Evolutionary conservation across 1,140 invertebrate species (phyloP), one percentile per base, ranked within the genome.

Genomic region (Halictus rubicundus): DNA sequence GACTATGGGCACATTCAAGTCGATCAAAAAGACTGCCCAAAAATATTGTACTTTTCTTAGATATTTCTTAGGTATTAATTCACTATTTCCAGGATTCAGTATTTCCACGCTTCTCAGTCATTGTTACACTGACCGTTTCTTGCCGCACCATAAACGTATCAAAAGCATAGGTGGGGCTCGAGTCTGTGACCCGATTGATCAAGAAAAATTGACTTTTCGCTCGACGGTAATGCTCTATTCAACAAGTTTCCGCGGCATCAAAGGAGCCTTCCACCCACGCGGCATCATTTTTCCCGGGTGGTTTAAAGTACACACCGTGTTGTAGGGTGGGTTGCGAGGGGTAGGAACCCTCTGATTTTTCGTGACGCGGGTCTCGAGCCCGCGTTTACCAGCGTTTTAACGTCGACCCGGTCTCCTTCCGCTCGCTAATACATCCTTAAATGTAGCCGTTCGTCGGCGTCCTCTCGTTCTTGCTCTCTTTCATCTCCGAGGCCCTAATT

Each of bases 401-500:
- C 69, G 49, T 52, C 27, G 72, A 46, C 61, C 63, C 23, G 32
- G 59, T 16, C 39, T 76, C 32, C 54, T 42, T 46, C 27, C 69
- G 77, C 9, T 23, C 27, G 65, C 74, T 80, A 77, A 87, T 87
- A 85, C 72, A 81, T 79, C 64, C 59, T 83, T 81, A 82, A 87
- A 81, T 19, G 27, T 32, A n/a, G 10, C 68, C 65, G 27, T 69
- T 49, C 46, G 52, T 3, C 46, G 65, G 61, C 59, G 21, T 21
- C 6, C 66, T 10, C 39, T 81, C 77, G 68, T 73, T 80, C 77
- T 63, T 54, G 81, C 64, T 78, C 85, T 70, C 84, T 87, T 80
- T 86, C 80, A 86, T 83, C 76, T 87, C 61, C 71, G 64, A 80
- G 81, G 79, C 71, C 65, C 77, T 87, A 88, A 88, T 88, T 88